These are phyloP conservation scores for Drosophila tristis DNA, from an alignment of 1,140 invertebrate genomes.

Conservation along the genomic window DNA sequence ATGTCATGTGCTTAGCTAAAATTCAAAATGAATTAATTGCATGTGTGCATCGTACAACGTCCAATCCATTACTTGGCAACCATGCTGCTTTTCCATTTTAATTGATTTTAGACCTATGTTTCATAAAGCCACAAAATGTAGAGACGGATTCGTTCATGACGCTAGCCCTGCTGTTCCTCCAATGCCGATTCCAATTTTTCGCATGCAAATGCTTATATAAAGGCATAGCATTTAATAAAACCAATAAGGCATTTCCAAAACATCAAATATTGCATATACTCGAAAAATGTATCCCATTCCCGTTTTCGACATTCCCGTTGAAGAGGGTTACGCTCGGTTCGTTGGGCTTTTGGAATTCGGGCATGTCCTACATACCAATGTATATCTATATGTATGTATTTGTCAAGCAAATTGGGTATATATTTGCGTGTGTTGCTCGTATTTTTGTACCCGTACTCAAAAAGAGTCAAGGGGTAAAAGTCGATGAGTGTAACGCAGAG, in stretches of 20 bases:
- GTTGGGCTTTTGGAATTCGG: background rate
- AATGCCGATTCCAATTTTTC: too few relatives aligned
- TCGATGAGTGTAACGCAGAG: too few relatives aligned
- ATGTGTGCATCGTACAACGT: constrained; percentile 5
- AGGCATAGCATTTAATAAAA: background rate
- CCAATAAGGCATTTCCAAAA: background rate
- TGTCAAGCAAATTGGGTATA: constrained; percentile 1
- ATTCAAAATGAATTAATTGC: constrained; percentile 34
- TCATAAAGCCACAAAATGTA: too few relatives aligned
- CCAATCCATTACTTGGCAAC: constrained; percentile 1
- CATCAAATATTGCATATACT: background rate
- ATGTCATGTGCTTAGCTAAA: constrained; percentile 26
- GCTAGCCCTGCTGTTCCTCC: too few relatives aligned
- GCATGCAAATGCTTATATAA: too few relatives aligned
- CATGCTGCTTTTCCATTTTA: too few relatives aligned
- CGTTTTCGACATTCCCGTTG: constrained; percentile 4
- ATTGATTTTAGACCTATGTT: too few relatives aligned
- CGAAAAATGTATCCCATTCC: background rate
- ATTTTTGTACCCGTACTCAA: background rate
- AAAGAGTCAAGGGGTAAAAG: too few relatives aligned
- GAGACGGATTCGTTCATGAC: too few relatives aligned
- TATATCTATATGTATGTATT: constrained; percentile 1
- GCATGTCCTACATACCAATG: background rate
- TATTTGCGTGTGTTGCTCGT: constrained; percentile 4
- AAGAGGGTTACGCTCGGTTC: constrained; percentile 10